Percentiles rank a stretch among this genome's conserved stretches.
phyloP scores from a whole-genome alignment of 1,140 invertebrate genomes.

The Heterodera carotae region DNA sequence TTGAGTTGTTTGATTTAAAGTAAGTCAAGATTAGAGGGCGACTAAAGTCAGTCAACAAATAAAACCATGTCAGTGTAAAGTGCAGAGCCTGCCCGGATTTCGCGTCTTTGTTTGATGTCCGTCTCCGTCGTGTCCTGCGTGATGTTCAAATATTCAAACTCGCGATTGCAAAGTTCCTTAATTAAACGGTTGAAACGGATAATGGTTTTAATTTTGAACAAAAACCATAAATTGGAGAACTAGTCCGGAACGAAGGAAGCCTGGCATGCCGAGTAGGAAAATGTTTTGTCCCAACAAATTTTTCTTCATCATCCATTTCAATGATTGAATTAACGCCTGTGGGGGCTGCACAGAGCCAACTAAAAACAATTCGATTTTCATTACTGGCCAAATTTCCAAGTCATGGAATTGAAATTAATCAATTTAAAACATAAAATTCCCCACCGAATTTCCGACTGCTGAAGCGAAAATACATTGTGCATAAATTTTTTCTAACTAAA shows the following conservation, averaged over 20 bases:
- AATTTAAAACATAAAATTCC: too few species aligned
- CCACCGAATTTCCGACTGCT: too few species aligned
- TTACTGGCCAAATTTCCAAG: too few species aligned
- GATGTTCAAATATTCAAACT: constrained; percentile 88
- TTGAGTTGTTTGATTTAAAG: too few species aligned
- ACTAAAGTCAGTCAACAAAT: too few species aligned
- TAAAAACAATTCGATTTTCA: too few species aligned
- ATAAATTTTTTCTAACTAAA: too few species aligned
- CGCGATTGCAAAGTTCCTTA: constrained; percentile 79
- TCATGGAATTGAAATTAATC: too few species aligned
- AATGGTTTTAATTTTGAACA: not conserved
- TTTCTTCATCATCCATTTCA: constrained; percentile 66
- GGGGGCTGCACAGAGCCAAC: constrained; percentile 27
- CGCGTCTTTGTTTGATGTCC: constrained; percentile 90
- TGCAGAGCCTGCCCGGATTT: constrained; percentile 82
- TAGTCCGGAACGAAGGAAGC: constrained; percentile 76
- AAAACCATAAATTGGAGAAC: constrained; percentile 76
- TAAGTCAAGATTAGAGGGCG: too few species aligned
- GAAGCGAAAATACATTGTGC: too few species aligned
- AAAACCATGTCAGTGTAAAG: constrained; percentile 92
- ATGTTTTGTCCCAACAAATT: constrained; percentile 87
- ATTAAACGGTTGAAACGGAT: constrained; percentile 39
- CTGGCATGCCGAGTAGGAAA: constrained; percentile 87
- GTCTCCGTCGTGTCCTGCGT: constrained; percentile 93
- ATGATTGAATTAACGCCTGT: constrained; percentile 30